phyloP scores from a whole-genome alignment of 2,113 vertebrate species.

The Elaphurus davidianus region DNA sequence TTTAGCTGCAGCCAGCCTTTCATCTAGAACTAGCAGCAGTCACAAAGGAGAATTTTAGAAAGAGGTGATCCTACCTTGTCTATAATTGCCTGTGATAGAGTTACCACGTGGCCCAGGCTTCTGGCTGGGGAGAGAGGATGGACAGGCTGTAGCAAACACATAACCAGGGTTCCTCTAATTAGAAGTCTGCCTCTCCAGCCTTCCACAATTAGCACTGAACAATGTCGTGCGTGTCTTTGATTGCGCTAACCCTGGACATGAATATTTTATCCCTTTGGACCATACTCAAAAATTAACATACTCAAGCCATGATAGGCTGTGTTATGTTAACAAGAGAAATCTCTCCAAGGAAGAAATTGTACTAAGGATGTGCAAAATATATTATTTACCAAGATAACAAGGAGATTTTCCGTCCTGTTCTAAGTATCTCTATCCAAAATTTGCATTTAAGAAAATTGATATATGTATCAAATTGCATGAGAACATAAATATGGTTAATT shows the following conservation, averaged over 20 bases:
- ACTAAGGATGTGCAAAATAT: neutral
- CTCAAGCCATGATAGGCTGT: neutral
- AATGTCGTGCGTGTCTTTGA: constrained; percentile 35
- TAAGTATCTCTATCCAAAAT: neutral
- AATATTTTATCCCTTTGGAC: constrained; percentile 57
- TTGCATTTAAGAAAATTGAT: neutral
- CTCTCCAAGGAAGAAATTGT: neutral
- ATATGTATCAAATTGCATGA: neutral
- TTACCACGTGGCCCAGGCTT: neutral
- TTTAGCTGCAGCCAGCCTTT: neutral
- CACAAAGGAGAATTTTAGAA: neutral
- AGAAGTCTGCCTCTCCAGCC: neutral
- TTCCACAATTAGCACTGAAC: constrained; percentile 45
- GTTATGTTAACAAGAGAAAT: constrained; percentile 39
- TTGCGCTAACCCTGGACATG: neutral
- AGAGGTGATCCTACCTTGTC: neutral
- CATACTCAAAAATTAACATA: constrained; percentile 22
- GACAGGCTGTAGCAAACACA: neutral
- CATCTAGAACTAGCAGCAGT: neutral
- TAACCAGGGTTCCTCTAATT: constrained; percentile 9
- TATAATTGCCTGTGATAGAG: neutral
- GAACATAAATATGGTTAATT: neutral
- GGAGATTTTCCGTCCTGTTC: neutral
- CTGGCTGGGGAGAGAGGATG: neutral
- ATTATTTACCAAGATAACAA: neutral